phyloP scores from a whole-genome alignment of 2,113 vertebrate species.

The Catagonus wagneri region DNA sequence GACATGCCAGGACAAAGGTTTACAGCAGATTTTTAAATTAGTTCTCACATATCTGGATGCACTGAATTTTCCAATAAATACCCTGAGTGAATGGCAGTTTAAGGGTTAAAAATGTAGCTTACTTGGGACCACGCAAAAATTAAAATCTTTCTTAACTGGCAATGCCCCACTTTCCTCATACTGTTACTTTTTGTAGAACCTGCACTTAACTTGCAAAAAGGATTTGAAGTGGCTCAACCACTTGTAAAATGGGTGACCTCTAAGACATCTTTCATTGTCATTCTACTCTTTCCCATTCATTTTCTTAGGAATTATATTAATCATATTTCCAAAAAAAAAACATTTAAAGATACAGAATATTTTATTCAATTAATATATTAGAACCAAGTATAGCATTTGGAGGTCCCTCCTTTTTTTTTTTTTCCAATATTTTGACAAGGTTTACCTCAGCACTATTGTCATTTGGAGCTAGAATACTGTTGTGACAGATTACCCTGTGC shows the following conservation, averaged over 20 bases:
- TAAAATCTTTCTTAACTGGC: conserved; percentile 18
- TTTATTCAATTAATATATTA: conserved; percentile 15
- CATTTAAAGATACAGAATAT: not conserved
- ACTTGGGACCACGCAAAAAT: conserved; percentile 25
- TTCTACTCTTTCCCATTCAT: not conserved
- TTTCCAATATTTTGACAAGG: not conserved
- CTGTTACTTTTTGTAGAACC: conserved; percentile 32
- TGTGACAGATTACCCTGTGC: not conserved
- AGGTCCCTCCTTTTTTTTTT: conserved; percentile 7
- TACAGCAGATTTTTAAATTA: conserved; percentile 19
- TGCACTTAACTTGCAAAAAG: conserved; percentile 11
- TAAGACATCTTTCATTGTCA: not conserved
- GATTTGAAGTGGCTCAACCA: conserved; percentile 34
- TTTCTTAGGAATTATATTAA: conserved; percentile 4
- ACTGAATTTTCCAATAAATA: conserved; percentile 15
- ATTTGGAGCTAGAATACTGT: not conserved
- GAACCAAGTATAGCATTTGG: not conserved
- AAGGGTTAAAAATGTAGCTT: conserved; percentile 41
- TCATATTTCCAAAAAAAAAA: conserved; percentile 54
- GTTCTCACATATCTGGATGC: conserved; percentile 43
- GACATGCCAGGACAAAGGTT: not conserved
- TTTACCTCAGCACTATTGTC: not conserved
- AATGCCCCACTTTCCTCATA: not conserved
- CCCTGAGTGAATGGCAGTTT: not conserved
- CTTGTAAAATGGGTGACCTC: not conserved